phyloP scores from a whole-genome alignment of 2,113 vertebrate species.

The Mobula hypostoma region DNA sequence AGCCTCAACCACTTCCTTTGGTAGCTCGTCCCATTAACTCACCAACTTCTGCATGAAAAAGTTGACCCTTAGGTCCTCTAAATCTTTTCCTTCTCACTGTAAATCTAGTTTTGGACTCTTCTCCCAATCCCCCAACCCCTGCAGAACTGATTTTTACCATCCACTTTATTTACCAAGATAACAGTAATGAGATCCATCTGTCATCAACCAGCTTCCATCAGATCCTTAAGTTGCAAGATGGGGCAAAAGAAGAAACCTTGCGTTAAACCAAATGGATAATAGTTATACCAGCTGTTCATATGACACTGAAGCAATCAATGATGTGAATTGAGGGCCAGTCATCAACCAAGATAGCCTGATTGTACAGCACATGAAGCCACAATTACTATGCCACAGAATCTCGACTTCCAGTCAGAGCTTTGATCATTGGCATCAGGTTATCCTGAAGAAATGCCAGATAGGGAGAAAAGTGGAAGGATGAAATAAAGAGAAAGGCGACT shows the following conservation, averaged over 20 bases:
- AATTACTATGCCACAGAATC: not conserved
- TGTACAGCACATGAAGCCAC: not conserved
- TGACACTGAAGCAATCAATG: not conserved
- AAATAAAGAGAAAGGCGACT: not conserved
- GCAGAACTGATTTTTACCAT: too few relatives aligned
- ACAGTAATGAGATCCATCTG: not conserved
- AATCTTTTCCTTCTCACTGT: too few relatives aligned
- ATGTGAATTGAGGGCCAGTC: not conserved
- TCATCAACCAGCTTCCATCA: too few relatives aligned
- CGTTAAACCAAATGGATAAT: not conserved
- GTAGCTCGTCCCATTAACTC: too few relatives aligned
- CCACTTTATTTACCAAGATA: not conserved
- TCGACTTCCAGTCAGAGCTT: not conserved
- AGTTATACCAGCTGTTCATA: too few relatives aligned
- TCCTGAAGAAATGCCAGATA: not conserved
- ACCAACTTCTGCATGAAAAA: too few relatives aligned
- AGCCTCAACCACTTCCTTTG: too few relatives aligned
- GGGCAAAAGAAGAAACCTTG: not conserved
- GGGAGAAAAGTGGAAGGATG: not conserved
- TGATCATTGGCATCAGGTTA: not conserved
- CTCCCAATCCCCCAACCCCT: too few relatives aligned
- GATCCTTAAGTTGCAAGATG: not conserved
- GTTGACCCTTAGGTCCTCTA: too few relatives aligned
- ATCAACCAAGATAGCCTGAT: not conserved
- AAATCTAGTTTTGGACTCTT: too few relatives aligned